Conservation (phyloP, 2,888 invertebrate genomes). For the Mesodorylaimus sp. region DNA sequence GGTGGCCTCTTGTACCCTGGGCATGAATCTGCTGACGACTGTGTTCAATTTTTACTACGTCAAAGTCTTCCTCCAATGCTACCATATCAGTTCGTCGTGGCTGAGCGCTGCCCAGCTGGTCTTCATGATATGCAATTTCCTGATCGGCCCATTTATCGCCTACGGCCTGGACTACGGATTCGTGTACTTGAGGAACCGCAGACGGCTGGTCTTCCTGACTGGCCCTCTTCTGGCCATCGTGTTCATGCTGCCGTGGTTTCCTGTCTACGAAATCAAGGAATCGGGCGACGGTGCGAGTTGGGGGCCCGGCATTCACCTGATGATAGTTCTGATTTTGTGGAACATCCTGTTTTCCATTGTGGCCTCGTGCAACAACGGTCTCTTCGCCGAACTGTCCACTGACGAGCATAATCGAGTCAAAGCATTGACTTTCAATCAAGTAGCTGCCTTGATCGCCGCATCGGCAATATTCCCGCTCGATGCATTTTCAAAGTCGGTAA, state of each 20-base stretch:
- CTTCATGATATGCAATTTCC: background rate
- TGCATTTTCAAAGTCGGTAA: conserved; percentile 1
- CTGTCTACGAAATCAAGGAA: too few species aligned
- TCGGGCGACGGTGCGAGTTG: background rate
- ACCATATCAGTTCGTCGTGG: conserved; percentile 1
- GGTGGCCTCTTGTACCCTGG: background rate
- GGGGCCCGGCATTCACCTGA: conserved; percentile 1
- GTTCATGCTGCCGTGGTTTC: conserved; percentile 3
- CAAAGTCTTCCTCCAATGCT: conserved; percentile 1
- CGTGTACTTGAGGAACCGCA: background rate
- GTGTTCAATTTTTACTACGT: conserved; percentile 7
- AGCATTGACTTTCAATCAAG: background rate
- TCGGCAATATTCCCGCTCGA: conserved; percentile 4
- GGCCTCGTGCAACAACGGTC: background rate
- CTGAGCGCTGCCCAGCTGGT: background rate
- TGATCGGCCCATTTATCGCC: conserved; percentile 2
- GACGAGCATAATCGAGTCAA: conserved; percentile 1
- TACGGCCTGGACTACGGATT: conserved; percentile 5
- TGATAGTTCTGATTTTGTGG: background rate
- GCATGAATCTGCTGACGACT: background rate
- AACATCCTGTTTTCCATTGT: background rate
- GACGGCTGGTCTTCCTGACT: background rate
- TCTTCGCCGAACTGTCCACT: conserved; percentile 3
- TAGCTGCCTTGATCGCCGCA: background rate
- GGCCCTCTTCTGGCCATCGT: background rate